Evolutionary conservation across 2,113 vertebrate species (phyloP), one percentile per base, ranked within the genome.

Genomic region (Onychostruthus taczanowskii): DNA sequence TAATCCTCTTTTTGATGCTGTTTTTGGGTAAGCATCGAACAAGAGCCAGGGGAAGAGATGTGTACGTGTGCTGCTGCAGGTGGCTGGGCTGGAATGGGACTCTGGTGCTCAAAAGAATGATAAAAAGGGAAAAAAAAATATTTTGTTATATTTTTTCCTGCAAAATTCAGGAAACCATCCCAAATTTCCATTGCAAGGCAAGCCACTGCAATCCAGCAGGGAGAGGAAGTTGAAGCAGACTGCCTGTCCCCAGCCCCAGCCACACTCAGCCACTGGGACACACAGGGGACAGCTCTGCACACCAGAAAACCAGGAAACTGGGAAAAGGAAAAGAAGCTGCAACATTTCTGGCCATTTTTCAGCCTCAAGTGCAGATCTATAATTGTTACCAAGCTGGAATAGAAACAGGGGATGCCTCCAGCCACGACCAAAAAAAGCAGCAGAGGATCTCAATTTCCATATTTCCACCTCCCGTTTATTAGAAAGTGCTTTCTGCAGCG

Each of bases 161-260:
- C 37, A 33, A 82, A 95, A 97, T 96, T 95, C 97, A 96, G 97
- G 97, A 98, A 98, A 93, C 93, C 72, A 5, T 86, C 93, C 94
- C 85, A 95, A 94, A 96, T 84, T 93, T 83, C 95, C 95, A 86
- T 64, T 58, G 73, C 93, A 67, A 87, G 94, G 79, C 59, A 70
- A 64, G 70, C 81, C 1, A 15, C 84, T 86, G 87, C 59, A 69
- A 44, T 27, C 33, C 88, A 80, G 62, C 10, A 1, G 73, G 87
- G 90, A 97, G 95, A 96, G 97, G 97, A 98, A 98, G 96, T 93
- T 52, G 70, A 18, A 91, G 68, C 77, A 46, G 58, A 96, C 91
- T 82, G 55, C 53, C 93, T 96, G 88, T 96, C 93, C 95, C 61
- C 93, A 77, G 67, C 9, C 87, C 15, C 56, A 31, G 3, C 80